Evolutionary conservation across 2,113 vertebrate genomes (phyloP), one percentile per base, ranked within the genome.

Genomic region (Periophthalmus modestus): DNA sequence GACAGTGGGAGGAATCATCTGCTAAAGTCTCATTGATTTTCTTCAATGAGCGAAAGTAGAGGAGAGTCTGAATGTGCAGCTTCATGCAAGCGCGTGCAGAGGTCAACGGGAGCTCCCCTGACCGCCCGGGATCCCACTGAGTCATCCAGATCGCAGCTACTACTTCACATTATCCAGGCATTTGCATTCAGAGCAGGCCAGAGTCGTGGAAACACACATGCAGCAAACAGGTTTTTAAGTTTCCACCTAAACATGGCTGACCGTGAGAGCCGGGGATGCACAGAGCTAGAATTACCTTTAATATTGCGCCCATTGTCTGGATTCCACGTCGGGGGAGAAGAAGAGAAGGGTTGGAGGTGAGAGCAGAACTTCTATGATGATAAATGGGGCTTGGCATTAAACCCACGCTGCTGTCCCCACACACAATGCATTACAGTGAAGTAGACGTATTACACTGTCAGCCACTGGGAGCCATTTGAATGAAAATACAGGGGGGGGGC

Each of bases 301-400:
- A 96, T 90, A 94, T 93, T 96, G 91, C 94, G 96, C 86, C 97
- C 97, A 93, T 96, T 98, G 92, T 98, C 97, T 98, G 96, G 65
- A 87, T 79, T 86, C 68, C 47, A 72, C 84, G 79, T 85, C 79
- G 89, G 91, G 75, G 68, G 79, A 67, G 82, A 84, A 87, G 94
- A 85, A 94, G 81, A 93, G 78, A 87, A 75, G 81, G 73, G 71
- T 62, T 43, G 75, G 52, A 68, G 66, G 66, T 74, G 76, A 82
- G 74, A 77, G 43, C 73, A 58, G 59, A 71, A 21, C 55, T 74
- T 78, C 59, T 48, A 43, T 74, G 18, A 81, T 81, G 87, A 91
- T 73, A 80, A 88, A 90, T 83, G 66, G 62, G 48, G 52, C 52
- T 72, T 79, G 79, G 65, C 69, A 36, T 80, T 54, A 77, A 72